Conservation (phyloP, 2,888 invertebrate species). For the Catocala sponsa region DNA sequence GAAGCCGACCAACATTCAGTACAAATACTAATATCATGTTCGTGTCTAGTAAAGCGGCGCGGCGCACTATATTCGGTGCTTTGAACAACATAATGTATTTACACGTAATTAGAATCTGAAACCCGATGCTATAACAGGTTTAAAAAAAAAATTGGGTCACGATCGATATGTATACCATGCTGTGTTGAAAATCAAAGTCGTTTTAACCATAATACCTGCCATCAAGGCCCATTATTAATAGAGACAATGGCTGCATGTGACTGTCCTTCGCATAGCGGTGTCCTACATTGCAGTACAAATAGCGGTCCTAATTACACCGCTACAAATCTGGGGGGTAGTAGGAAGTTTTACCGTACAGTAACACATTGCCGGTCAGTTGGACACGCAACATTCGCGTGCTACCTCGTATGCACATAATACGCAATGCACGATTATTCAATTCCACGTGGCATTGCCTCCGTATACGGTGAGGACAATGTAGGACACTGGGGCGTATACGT, state of each 20-base stretch:
- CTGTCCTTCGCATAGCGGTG: constrained; percentile 9
- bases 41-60: too few relatives aligned
- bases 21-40: too few relatives aligned
- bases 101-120: too few relatives aligned
- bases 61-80: too few relatives aligned
- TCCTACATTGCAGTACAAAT: constrained; percentile 18
- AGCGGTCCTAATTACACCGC: constrained; percentile 45
- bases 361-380: constrained; percentile 27
- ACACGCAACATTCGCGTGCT: constrained; percentile 46
- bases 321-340: constrained; percentile 38
- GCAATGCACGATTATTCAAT: constrained; percentile 47
- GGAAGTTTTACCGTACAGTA: constrained; percentile 4
- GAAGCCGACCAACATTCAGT: too few relatives aligned
- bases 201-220: not conserved
- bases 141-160: too few relatives aligned
- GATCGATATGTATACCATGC: too few relatives aligned
- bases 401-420: constrained; percentile 33
- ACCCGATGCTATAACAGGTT: too few relatives aligned
- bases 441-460: constrained; percentile 22
- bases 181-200: too few relatives aligned
- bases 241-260: constrained; percentile 14
- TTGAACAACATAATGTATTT: too few relatives aligned
- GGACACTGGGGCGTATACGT: constrained; percentile 41
- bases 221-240: constrained; percentile 8
- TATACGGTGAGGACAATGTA: constrained; percentile 33